phyloP scores from a whole-genome alignment of 2,113 vertebrate species.

The Tenebrosternarchus preto region DNA sequence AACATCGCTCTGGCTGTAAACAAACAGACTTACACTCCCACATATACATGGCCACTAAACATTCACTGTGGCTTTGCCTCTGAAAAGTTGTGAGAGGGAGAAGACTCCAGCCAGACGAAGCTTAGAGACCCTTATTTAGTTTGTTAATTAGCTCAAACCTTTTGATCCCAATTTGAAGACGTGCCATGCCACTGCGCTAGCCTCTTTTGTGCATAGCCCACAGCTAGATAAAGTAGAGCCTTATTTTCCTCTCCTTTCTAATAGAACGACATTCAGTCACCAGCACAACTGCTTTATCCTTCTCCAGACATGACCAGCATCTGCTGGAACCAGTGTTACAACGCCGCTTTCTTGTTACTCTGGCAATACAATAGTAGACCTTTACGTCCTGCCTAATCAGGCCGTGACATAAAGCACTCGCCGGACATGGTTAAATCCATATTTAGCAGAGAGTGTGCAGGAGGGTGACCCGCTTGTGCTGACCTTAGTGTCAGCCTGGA shows the following conservation, averaged over 20 bases:
- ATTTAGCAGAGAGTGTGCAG: slow-evolving; percentile 66
- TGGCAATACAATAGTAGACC: slow-evolving; percentile 60
- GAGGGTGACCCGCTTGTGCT: slow-evolving; percentile 62
- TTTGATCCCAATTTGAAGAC: slow-evolving; percentile 80
- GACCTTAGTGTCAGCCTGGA: slow-evolving; percentile 61
- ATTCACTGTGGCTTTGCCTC: slow-evolving; percentile 23
- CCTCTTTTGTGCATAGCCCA: slow-evolving; percentile 68
- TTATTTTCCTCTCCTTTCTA: slow-evolving; percentile 66
- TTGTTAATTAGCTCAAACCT: slow-evolving; percentile 79
- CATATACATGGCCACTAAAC: slow-evolving; percentile 27
- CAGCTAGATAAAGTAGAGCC: slow-evolving; percentile 69
- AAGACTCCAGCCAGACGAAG: slow-evolving; percentile 59
- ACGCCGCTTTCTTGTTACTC: slow-evolving; percentile 53
- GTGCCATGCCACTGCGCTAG: slow-evolving; percentile 62
- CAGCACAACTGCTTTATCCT: slow-evolving; percentile 60
- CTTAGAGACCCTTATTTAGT: slow-evolving; percentile 72
- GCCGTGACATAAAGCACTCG: slow-evolving; percentile 65
- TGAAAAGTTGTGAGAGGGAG: slow-evolving; percentile 43
- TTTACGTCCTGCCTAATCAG: slow-evolving; percentile 62
- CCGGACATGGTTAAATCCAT: slow-evolving; percentile 63
- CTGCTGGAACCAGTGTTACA: slow-evolving; percentile 58
- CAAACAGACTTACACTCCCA: slow-evolving; percentile 44
- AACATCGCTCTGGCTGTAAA: slow-evolving; percentile 29
- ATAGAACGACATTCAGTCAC: slow-evolving; percentile 57
- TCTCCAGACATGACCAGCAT: slow-evolving; percentile 50